Evolutionary conservation across 2,888 invertebrate species (phyloP).

Genomic region (Cosmia pyralina): DNA sequence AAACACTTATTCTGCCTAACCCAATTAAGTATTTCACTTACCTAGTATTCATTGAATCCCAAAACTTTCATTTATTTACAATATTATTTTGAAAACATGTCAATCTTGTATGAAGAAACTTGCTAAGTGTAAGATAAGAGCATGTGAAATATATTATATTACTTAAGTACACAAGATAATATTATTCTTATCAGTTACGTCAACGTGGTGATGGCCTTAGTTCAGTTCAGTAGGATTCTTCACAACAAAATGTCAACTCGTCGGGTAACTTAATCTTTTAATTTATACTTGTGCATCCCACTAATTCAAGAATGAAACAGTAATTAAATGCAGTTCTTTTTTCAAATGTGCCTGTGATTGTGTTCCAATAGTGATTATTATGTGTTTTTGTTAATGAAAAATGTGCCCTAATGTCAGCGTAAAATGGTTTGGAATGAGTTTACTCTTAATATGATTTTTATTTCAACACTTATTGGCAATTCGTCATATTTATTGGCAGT

Average conservation of each 20-base stretch:
- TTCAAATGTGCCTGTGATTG: slow-evolving; percentile 59
- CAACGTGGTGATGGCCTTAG: slow-evolving; percentile 76
- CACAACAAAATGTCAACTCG: slow-evolving; percentile 85
- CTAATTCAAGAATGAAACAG: slow-evolving; percentile 37
- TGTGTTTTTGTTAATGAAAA: slow-evolving; percentile 49
- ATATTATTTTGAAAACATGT: slow-evolving; percentile 59
- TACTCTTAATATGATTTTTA: slow-evolving; percentile 30
- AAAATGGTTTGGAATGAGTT: slow-evolving; percentile 58
- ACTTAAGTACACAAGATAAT: slow-evolving; percentile 80
- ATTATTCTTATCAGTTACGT: slow-evolving; percentile 84
- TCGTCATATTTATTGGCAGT: slow-evolving; percentile 29
- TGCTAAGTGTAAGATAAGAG: slow-evolving; percentile 68
- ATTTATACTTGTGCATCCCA: slow-evolving; percentile 55
- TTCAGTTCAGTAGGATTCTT: slow-evolving; percentile 83
- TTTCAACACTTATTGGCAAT: slow-evolving; percentile 31
- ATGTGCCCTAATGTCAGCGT: slow-evolving; percentile 40
- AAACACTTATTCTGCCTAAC: background rate
- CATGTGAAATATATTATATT: slow-evolving; percentile 70
- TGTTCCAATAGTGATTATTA: slow-evolving; percentile 51
- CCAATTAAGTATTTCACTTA: slow-evolving; percentile 34
- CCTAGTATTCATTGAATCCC: slow-evolving; percentile 38
- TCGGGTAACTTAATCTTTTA: slow-evolving; percentile 81
- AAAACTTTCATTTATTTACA: slow-evolving; percentile 43
- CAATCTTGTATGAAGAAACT: slow-evolving; percentile 70
- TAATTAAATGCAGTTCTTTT: slow-evolving; percentile 54